Base-by-base conservation (phyloP, 2,113 vertebrate genomes). In the Pterocles burchelli region DNA sequence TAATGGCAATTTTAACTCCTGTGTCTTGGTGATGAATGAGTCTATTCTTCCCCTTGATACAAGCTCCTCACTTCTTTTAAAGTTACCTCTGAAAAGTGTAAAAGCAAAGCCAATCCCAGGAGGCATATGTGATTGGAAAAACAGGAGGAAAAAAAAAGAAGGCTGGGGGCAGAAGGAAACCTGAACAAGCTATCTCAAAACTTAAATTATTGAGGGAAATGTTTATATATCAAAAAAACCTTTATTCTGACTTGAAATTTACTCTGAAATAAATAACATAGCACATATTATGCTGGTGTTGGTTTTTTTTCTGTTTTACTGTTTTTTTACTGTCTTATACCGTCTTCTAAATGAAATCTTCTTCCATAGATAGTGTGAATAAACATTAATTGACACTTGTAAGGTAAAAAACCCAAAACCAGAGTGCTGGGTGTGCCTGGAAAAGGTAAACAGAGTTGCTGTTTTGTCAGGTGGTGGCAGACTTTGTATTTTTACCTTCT, bases 1-100 rank as follows among this genome's bases (percentile, higher is more conserved):
- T 88, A 81, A 58, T 78, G 24, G 26, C 20, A 88, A 2, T 78
- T 78, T 54, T 78, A 54, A 31, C 13, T 82, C 11, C 3, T 36
- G 3, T 77, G 13, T 77, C 51, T 36, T 54, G 12, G 19, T 68
- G 36, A 17, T 0, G 0, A n/a, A 43, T 61, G 3, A 45, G 67
- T 57, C 11, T 22, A 70, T 66, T 82, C 14, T 62, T 71, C 8
- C 2, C 8, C 16, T 75, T 82, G 28, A 31, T 75, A 59, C 4
- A 63, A 43, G 9, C 9, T 1, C 33, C 12, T 88, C 1, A 4
- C 15, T 78, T 72, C 13, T 82, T 90, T 78, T 31, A 62, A 92
- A 75, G 16, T 45, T 79, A 46, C 3, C 12, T 88, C 21, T 76
- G 52, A 55, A 83, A 94, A 81, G 7, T 38, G 24, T 38, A 21